Conservation (phyloP, 2,797 vertebrate genomes). For the Pseudochirops cupreus region DNA sequence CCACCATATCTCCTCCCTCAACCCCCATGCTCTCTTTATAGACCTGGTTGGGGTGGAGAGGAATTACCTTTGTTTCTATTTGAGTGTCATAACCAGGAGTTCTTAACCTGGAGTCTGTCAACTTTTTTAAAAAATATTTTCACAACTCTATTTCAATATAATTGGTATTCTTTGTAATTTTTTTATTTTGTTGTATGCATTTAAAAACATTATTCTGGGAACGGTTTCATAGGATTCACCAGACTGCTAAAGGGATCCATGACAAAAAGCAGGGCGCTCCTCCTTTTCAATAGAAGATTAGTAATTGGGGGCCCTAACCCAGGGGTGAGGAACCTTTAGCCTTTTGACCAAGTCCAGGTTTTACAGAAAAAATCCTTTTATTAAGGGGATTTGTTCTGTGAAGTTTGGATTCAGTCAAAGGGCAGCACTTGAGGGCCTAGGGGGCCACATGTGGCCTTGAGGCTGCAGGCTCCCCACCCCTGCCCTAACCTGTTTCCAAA, state of each 20-base stretch:
- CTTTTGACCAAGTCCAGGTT: no score
- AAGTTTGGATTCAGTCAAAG: no score
- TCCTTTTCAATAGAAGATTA: background rate
- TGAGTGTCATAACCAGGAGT: background rate
- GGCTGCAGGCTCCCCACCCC: no score
- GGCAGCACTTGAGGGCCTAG: no score
- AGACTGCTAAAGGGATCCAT: background rate
- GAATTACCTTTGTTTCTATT: background rate
- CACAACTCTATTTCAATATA: background rate
- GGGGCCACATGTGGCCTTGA: no score
- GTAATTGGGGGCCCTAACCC: background rate
- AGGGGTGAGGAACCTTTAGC: no score
- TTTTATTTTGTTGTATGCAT: background rate
- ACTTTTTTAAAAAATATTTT: background rate
- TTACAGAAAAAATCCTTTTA: no score
- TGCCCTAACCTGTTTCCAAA: background rate
- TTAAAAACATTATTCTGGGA: background rate
- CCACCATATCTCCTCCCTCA: background rate
- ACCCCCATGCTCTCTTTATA: background rate
- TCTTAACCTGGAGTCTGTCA: background rate
- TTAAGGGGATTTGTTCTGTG: no score
- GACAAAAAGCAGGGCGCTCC: background rate
- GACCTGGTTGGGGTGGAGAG: background rate
- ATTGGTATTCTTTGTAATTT: background rate
- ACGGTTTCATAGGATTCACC: background rate